Evolutionary conservation across 1,140 invertebrate genomes (phyloP).

Genomic region (Eulimnadia texana): DNA sequence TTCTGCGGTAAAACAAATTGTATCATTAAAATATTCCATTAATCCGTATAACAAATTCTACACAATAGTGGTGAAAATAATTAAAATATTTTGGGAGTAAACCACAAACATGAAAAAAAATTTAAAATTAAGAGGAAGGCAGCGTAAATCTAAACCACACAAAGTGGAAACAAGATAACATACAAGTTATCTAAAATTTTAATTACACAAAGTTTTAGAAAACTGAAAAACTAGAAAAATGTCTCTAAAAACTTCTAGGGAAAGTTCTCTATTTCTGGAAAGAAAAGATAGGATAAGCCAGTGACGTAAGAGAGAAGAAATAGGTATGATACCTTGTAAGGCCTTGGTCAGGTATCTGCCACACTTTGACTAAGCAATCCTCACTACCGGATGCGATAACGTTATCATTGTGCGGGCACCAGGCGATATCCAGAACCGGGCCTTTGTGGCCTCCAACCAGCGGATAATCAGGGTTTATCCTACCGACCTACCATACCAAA

Average conservation of each 20-base stretch:
- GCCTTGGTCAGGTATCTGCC: conserved; percentile 90
- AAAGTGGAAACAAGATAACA: not conserved
- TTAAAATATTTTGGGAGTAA: too few species aligned
- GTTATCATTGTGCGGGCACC: conserved; percentile 98
- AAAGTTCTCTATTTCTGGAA: too few species aligned
- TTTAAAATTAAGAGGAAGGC: not conserved
- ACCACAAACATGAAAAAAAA: too few species aligned
- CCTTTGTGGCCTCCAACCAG: conserved; percentile 97
- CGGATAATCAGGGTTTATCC: conserved; percentile 84
- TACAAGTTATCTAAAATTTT: too few species aligned
- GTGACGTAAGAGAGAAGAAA: not conserved
- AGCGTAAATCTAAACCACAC: not conserved
- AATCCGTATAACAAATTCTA: too few species aligned
- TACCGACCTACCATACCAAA: conserved; percentile 60
- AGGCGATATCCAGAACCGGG: conserved; percentile 93
- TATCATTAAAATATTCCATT: not conserved
- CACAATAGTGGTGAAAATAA: too few species aligned
- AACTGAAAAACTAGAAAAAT: too few species aligned
- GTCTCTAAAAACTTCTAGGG: too few species aligned
- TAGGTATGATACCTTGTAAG: conserved; percentile 28
- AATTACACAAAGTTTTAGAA: too few species aligned
- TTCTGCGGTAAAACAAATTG: conserved; percentile 30
- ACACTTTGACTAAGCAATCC: conserved; percentile 94
- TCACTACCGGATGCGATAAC: conserved; percentile 97
- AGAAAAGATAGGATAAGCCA: not conserved